Percentiles rank a stretch among this genome's conserved stretches.
These are phyloP conservation scores for Alouatta palliata DNA, from an alignment of 2,113 vertebrate genomes.

Conservation along the genomic window DNA sequence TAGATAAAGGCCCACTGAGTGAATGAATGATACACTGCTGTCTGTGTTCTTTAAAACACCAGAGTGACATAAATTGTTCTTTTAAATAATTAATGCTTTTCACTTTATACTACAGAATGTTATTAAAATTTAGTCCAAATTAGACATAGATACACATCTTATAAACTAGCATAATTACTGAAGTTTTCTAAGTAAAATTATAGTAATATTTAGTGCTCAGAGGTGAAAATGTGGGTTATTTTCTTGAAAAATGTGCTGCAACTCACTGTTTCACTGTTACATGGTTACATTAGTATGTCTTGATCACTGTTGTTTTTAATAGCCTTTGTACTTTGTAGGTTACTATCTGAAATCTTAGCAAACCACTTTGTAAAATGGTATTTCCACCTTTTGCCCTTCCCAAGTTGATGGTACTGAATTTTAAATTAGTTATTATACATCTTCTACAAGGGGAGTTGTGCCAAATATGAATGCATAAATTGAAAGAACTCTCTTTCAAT, in stretches of 20 bases:
- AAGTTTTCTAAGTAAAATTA: conserved; percentile 43
- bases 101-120: background rate
- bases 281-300: background rate
- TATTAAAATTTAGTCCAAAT: background rate
- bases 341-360: conserved; percentile 19
- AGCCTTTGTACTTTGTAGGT: conserved; percentile 46
- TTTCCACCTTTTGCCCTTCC: background rate
- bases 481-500: conserved; percentile 65
- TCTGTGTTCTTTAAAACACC: background rate
- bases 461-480: conserved; percentile 54
- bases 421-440: conserved; percentile 44
- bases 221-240: conserved; percentile 30
- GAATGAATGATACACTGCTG: background rate
- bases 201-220: background rate
- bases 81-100: background rate
- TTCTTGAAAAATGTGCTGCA: conserved; percentile 20
- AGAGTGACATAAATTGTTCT: background rate
- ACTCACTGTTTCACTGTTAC: background rate
- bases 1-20: background rate
- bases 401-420: conserved; percentile 46
- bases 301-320: background rate
- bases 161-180: background rate
- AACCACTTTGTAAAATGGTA: conserved; percentile 47
- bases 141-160: conserved; percentile 15
- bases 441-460: conserved; percentile 36